phyloP scores from a whole-genome alignment of 2,797 vertebrate genomes.

The Cirrhinus mrigala region DNA sequence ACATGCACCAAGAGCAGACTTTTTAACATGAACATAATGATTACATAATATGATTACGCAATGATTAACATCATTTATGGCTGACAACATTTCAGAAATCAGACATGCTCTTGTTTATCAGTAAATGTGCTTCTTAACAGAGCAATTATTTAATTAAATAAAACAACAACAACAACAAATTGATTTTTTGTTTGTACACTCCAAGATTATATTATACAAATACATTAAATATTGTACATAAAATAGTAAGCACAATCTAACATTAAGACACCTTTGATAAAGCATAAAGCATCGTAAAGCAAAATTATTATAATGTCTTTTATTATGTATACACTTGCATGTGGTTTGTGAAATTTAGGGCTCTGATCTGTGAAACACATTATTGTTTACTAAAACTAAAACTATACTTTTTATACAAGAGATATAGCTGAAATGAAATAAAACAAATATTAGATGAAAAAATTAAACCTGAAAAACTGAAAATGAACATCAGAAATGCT shows the following conservation, averaged over 20 bases:
- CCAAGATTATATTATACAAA: not conserved
- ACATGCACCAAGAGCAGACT: not conserved
- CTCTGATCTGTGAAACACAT: too few species aligned
- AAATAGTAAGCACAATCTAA: too few species aligned
- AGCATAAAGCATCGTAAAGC: too few species aligned
- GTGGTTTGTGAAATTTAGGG: too few species aligned
- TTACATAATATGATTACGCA: not conserved
- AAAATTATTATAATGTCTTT: too few species aligned
- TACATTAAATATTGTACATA: not conserved
- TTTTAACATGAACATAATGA: not conserved
- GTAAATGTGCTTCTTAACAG: not conserved
- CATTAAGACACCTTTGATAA: too few species aligned
- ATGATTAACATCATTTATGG: not conserved
- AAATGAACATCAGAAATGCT: not conserved
- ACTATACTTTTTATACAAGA: too few species aligned
- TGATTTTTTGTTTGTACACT: not conserved
- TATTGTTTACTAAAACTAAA: too few species aligned
- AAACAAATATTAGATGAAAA: not conserved
- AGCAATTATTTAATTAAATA: not conserved
- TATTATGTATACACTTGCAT: too few species aligned
- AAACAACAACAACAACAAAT: not conserved
- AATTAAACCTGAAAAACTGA: not conserved
- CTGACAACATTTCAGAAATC: too few species aligned
- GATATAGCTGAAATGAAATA: not conserved
- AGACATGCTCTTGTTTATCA: not conserved